Evolutionary conservation across 2,113 vertebrate species (phyloP).

Genomic region (Chionodraco myersi): DNA sequence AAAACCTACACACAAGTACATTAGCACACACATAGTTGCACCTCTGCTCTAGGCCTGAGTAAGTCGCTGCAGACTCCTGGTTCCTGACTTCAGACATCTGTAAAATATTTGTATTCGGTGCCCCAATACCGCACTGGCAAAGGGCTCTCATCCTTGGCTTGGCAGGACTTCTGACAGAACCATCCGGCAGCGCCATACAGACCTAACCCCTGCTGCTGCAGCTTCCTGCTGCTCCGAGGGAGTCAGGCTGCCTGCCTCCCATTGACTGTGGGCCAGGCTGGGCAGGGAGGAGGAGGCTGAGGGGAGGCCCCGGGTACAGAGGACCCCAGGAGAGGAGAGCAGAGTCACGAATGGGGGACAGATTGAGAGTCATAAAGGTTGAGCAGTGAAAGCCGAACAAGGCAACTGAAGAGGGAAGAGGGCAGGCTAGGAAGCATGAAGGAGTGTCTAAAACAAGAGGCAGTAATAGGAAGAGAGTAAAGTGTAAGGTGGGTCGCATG

Average conservation of each 20-base stretch:
- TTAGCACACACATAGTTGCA: slow-evolving; percentile 40
- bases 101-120: slow-evolving; percentile 83
- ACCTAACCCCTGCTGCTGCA: slow-evolving; percentile 74
- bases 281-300: slow-evolving; percentile 65
- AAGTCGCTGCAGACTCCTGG: slow-evolving; percentile 57
- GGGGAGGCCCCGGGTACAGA: slow-evolving; percentile 54
- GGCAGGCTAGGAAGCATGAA: neutral
- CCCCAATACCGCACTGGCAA: slow-evolving; percentile 80
- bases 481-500: slow-evolving; percentile 17
- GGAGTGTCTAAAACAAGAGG: slow-evolving; percentile 3
- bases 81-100: slow-evolving; percentile 82
- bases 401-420: slow-evolving; percentile 8
- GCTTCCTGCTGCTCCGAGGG: slow-evolving; percentile 79
- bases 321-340: slow-evolving; percentile 57
- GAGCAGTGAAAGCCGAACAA: neutral
- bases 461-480: neutral
- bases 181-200: slow-evolving; percentile 75
- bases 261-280: slow-evolving; percentile 73
- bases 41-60: slow-evolving; percentile 27
- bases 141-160: slow-evolving; percentile 81
- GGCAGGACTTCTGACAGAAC: slow-evolving; percentile 84
- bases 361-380: slow-evolving; percentile 23
- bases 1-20: slow-evolving; percentile 39
- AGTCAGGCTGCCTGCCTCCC: slow-evolving; percentile 77
- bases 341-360: slow-evolving; percentile 41